Evolutionary conservation across 2,888 invertebrate species (phyloP), one percentile per base, ranked within the genome.

Genomic region (Drosophila anomelani): DNA sequence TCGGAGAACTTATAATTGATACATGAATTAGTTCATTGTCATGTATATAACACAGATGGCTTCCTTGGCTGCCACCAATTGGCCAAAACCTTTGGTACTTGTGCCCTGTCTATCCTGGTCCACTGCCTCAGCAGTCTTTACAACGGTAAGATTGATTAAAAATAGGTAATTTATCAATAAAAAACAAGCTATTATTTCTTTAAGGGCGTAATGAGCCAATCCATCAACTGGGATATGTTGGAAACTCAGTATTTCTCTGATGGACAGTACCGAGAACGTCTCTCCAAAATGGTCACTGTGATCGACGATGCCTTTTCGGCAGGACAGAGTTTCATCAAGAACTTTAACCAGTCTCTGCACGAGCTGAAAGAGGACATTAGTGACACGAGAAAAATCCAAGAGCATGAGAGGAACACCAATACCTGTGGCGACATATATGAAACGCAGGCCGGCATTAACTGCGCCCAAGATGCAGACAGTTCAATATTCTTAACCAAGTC

Each of bases 41-140:
- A 20, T 29, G 7, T 23, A 10, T 38, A 29, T 9, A 20, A 56
- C 32, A 23, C 20, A 99, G 98, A 99, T 99, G 99, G 99, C 99
- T 76, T 98, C 98, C 8, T 93, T 99, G 81, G 98, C 99, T 77
- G 99, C 98, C 15, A 96, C 98, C 13, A 98, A 96, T 93, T 98
- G 98, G 97, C 97, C 97, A 29, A 97, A 98, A 91, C 99, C 99
- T 9, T 93, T 99, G 79, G 96, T 97, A 5, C 93, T 99, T 69
- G 96, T 99, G 23, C 99, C 99, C 49, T 99, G 99, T 91, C 94
- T 99, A 38, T 98, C 99, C 0, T 99, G 99, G 98, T 98, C 98
- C 4, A 98, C 99, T 10, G 99, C 99, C 12, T 97, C 99, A 1
- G 95, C 97, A 54, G 98, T 98, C 49, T 99, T 99, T 92, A 97